These are phyloP conservation scores for Melospiza melodia DNA, from an alignment of 2,113 vertebrate genomes.

Conservation along the genomic window DNA sequence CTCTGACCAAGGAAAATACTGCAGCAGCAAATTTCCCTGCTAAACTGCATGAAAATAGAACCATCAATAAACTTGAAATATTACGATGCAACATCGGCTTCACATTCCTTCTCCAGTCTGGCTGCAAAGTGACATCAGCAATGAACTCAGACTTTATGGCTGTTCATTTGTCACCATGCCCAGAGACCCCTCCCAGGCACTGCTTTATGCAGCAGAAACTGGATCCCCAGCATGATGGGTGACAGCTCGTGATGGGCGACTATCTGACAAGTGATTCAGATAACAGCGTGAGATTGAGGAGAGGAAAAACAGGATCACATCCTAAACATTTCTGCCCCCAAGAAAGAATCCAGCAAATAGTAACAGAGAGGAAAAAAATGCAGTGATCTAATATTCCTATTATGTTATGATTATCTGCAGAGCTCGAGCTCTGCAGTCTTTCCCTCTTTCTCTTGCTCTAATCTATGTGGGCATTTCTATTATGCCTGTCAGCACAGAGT, in stretches of 20 bases:
- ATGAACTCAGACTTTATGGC: background rate
- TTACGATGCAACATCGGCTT: background rate
- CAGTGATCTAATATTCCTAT: slow-evolving; percentile 40
- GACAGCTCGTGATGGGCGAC: background rate
- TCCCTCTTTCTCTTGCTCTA: background rate
- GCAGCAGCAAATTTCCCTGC: background rate
- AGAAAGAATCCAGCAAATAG: background rate
- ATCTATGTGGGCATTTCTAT: slow-evolving; percentile 46
- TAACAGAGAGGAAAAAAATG: background rate
- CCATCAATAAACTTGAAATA: background rate
- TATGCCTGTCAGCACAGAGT: background rate
- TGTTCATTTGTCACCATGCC: background rate
- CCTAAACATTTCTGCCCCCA: background rate
- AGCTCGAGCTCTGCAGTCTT: background rate
- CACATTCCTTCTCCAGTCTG: background rate
- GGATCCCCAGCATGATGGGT: background rate
- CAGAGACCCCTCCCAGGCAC: background rate
- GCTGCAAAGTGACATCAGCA: slow-evolving; percentile 2
- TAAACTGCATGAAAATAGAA: background rate
- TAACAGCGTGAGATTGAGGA: background rate
- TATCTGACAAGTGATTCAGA: background rate
- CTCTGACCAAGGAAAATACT: background rate
- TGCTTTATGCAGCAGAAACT: background rate
- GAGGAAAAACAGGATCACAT: background rate
- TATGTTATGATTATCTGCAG: slow-evolving; percentile 11